These are phyloP conservation scores for Xylota segnis DNA, from an alignment of 2,888 invertebrate genomes.

Conservation along the genomic window DNA sequence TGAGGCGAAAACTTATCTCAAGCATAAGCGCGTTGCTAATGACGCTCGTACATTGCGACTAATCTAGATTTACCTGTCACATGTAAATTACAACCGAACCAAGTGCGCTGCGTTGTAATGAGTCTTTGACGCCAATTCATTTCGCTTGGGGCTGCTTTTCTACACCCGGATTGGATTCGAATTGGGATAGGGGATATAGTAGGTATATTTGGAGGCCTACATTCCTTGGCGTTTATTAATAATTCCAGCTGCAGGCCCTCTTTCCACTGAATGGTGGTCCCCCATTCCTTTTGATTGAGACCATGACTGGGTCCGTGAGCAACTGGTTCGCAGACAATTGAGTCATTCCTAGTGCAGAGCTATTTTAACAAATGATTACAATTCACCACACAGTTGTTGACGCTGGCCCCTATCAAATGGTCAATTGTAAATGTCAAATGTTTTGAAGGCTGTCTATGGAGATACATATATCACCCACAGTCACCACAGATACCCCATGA, in stretches of 20 bases:
- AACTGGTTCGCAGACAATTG: constrained; percentile 71
- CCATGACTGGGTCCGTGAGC: not conserved
- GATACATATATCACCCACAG: constrained; percentile 66
- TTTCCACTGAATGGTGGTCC: constrained; percentile 44
- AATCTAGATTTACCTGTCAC: constrained; percentile 76
- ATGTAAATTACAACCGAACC: constrained; percentile 71
- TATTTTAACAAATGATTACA: constrained; percentile 51
- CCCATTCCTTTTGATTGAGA: constrained; percentile 39
- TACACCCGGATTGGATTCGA: constrained; percentile 59
- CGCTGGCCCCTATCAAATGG: constrained; percentile 64
- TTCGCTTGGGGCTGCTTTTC: constrained; percentile 62
- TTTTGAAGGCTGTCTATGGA: constrained; percentile 68
- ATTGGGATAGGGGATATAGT: constrained; percentile 1
- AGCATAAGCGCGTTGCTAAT: constrained; percentile 70
- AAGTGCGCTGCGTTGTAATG: constrained; percentile 64
- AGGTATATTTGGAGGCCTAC: constrained; percentile 31
- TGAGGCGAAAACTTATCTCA: constrained; percentile 43
- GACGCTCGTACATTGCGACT: constrained; percentile 72
- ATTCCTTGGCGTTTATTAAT: constrained; percentile 69
- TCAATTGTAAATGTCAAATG: constrained; percentile 70
- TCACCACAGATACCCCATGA: constrained; percentile 13
- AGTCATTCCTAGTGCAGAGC: constrained; percentile 50
- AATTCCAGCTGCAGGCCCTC: constrained; percentile 73
- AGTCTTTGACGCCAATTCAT: constrained; percentile 69
- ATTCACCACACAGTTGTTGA: constrained; percentile 67